A percentile compares a stretch with the other conserved stretches of the same genome.
Evolutionary conservation across 1,140 invertebrate species (phyloP).

Genomic region (Musca vetustissima): DNA sequence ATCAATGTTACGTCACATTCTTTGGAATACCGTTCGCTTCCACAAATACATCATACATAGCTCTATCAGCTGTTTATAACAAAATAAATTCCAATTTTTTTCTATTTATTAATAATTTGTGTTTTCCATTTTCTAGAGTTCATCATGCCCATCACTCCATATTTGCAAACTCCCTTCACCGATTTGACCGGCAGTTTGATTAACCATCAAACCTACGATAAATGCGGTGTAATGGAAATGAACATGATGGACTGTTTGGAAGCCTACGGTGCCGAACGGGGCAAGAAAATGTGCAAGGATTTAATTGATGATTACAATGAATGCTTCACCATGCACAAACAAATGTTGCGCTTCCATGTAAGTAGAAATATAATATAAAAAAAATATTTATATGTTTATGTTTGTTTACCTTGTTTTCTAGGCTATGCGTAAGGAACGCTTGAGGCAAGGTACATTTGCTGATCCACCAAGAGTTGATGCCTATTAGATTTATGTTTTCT

Average conservation of each 20-base stretch:
- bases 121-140: background rate
- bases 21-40: too few relatives aligned
- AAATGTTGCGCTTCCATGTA: conserved; percentile 61
- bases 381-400: too few relatives aligned
- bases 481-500: conserved; percentile 42
- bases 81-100: background rate
- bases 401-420: conserved; percentile 25
- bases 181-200: conserved; percentile 66
- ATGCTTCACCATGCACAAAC: conserved; percentile 63
- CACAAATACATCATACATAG: too few relatives aligned
- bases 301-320: conserved; percentile 68
- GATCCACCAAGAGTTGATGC: conserved; percentile 57
- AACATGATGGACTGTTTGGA: conserved; percentile 71
- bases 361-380: too few relatives aligned
- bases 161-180: conserved; percentile 65
- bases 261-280: conserved; percentile 68
- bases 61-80: too few relatives aligned
- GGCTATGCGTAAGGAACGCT: conserved; percentile 62
- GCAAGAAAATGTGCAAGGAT: conserved; percentile 60
- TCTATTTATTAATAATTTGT: background rate
- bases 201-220: conserved; percentile 63
- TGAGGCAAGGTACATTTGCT: conserved; percentile 56
- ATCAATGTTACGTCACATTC: too few relatives aligned
- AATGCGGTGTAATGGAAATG: conserved; percentile 68
- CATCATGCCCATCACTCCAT: conserved; percentile 61